These are phyloP conservation scores for Phylloscopus whistleri DNA, from an alignment of 2,113 vertebrate species.

Conservation along the genomic window DNA sequence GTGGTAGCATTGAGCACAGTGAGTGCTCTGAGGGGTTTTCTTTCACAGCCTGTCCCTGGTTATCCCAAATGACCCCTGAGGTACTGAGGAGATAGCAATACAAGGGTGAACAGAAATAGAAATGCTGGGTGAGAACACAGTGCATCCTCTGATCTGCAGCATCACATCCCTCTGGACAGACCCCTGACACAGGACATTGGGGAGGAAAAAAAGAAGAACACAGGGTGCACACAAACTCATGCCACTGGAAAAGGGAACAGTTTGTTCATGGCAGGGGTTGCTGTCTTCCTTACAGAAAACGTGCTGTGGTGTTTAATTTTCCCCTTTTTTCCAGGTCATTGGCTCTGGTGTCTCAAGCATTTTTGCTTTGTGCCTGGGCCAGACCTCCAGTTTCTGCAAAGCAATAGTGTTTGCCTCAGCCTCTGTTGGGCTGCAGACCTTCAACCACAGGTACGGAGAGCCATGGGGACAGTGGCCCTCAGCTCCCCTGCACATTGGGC, in stretches of 20 bases:
- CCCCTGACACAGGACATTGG: background rate
- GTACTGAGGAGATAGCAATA: background rate
- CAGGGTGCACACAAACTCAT: background rate
- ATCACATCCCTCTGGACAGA: background rate
- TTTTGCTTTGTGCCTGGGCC: conserved; percentile 86
- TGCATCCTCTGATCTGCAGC: background rate
- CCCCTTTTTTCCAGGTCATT: conserved; percentile 76
- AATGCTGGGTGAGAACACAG: background rate
- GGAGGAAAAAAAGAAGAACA: background rate
- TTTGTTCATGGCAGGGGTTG: background rate
- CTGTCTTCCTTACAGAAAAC: background rate
- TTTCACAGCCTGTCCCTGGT: background rate
- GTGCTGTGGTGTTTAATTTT: background rate
- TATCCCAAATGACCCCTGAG: background rate
- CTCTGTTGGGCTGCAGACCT: conserved; percentile 89
- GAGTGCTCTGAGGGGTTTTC: background rate
- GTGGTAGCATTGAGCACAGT: rapidly evolving
- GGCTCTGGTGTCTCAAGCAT: conserved; percentile 90
- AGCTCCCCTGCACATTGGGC: background rate
- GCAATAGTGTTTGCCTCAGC: conserved; percentile 87
- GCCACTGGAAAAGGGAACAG: background rate
- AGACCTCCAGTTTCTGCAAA: conserved; percentile 82
- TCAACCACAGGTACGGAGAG: conserved; percentile 87
- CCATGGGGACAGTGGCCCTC: background rate
- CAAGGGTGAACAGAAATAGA: background rate